Percentiles rank a stretch among this genome's conserved stretches.
Evolutionary conservation across 1,140 invertebrate genomes (phyloP).

Genomic region (Anagrus nilaparvatae): DNA sequence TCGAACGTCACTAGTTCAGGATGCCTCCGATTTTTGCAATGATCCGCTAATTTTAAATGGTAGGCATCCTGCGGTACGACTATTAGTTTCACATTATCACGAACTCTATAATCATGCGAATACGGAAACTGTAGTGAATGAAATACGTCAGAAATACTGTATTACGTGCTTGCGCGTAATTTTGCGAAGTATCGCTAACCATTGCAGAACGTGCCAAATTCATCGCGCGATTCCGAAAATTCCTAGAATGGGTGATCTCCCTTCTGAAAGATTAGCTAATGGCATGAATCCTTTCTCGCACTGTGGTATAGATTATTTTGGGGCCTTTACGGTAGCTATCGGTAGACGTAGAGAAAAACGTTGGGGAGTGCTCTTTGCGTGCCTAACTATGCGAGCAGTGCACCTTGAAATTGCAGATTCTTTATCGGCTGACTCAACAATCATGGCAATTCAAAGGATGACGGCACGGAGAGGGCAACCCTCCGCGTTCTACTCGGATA

Average conservation of each 20-base stretch:
- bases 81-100: too few species aligned
- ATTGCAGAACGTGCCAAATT: too few species aligned
- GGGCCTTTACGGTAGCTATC: slow-evolving; percentile 16
- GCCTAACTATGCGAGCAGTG: slow-evolving; percentile 13
- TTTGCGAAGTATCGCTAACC: too few species aligned
- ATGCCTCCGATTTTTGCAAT: too few species aligned
- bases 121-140: too few species aligned
- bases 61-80: too few species aligned
- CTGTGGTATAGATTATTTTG: slow-evolving; percentile 13
- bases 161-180: too few species aligned
- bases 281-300: neutral
- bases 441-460: slow-evolving; percentile 18
- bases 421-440: slow-evolving; percentile 10
- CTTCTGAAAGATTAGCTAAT: neutral
- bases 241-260: neutral
- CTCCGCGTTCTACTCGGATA: neutral
- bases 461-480: slow-evolving; percentile 1
- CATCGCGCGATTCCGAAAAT: neutral
- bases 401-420: slow-evolving; percentile 16
- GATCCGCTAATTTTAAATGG: too few species aligned
- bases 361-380: slow-evolving; percentile 17
- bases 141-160: too few species aligned
- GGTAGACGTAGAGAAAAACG: slow-evolving; percentile 14
- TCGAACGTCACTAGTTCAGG: too few species aligned
- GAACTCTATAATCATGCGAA: too few species aligned